Percentiles rank a stretch among this genome's conserved stretches.
Conservation (phyloP, 2,888 invertebrate species). For the Nomada fabriciana region DNA sequence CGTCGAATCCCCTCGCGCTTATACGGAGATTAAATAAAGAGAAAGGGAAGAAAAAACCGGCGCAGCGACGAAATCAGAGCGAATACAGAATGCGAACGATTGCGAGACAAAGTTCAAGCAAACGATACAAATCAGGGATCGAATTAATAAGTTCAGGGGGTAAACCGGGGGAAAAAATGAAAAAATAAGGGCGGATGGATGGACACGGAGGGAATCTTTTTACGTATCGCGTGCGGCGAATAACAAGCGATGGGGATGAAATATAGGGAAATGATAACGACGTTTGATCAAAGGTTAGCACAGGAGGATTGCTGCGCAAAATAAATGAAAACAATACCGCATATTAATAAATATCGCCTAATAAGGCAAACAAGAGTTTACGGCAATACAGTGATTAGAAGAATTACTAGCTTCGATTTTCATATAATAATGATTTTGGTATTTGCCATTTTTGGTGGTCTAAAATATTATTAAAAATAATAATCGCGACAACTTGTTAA, state of each 20-base stretch:
- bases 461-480: too few relatives aligned
- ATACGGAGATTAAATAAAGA: constrained; percentile 44
- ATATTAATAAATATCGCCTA: not conserved
- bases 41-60: not conserved
- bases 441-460: too few relatives aligned
- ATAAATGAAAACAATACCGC: constrained; percentile 21
- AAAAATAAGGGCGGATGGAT: constrained; percentile 34
- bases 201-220: constrained; percentile 46
- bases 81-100: constrained; percentile 10
- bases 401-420: too few relatives aligned
- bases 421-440: too few relatives aligned
- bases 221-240: constrained; percentile 23
- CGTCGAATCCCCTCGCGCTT: constrained; percentile 24
- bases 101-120: constrained; percentile 22
- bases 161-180: not conserved
- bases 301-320: constrained; percentile 13
- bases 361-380: not conserved
- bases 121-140: constrained; percentile 21
- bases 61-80: not conserved
- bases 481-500: too few relatives aligned
- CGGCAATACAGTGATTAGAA: not conserved
- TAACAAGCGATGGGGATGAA: constrained; percentile 45
- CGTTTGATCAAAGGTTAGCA: constrained; percentile 15
- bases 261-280: constrained; percentile 42
- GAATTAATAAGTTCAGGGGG: constrained; percentile 34